Evolutionary conservation across 2,797 vertebrate species (phyloP).

Genomic region (Paedocypris micromegethes): DNA sequence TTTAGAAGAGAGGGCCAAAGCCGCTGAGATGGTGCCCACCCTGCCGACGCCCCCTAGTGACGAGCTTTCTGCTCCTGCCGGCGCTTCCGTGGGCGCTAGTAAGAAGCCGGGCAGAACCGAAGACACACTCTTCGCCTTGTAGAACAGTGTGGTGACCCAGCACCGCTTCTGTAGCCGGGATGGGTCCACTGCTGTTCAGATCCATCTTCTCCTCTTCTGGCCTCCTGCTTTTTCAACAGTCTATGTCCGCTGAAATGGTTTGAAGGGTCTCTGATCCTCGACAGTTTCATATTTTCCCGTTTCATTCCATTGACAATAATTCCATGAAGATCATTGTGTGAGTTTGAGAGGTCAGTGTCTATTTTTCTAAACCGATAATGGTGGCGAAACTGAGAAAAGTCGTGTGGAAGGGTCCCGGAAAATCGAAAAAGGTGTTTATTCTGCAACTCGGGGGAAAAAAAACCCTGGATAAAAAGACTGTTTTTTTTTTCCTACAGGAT

Average conservation of each 20-base stretch:
- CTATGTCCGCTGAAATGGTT: constrained; percentile 15
- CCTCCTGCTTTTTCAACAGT: constrained; percentile 33
- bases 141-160: constrained; percentile 43
- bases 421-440: constrained; percentile 1
- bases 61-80: constrained; percentile 62
- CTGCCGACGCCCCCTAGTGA: constrained; percentile 80
- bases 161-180: constrained; percentile 29
- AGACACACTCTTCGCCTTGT: constrained; percentile 86
- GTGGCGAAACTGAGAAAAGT: constrained; percentile 6
- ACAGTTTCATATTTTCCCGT: constrained; percentile 39
- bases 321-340: not conserved
- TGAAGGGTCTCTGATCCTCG: constrained; percentile 28
- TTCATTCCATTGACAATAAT: constrained; percentile 20
- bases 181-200: constrained; percentile 38
- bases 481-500: too few species aligned
- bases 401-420: constrained; percentile 6
- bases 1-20: constrained; percentile 95
- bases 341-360: constrained; percentile 19
- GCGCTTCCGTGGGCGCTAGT: constrained; percentile 62
- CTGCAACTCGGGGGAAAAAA: constrained; percentile 1
- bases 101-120: constrained; percentile 83
- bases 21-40: constrained; percentile 82
- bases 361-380: constrained; percentile 24
- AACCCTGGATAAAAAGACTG: too few species aligned
- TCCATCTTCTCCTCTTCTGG: constrained; percentile 26